Evolutionary conservation across 2,797 vertebrate species (phyloP).

Genomic region (Pelodytes ibericus): DNA sequence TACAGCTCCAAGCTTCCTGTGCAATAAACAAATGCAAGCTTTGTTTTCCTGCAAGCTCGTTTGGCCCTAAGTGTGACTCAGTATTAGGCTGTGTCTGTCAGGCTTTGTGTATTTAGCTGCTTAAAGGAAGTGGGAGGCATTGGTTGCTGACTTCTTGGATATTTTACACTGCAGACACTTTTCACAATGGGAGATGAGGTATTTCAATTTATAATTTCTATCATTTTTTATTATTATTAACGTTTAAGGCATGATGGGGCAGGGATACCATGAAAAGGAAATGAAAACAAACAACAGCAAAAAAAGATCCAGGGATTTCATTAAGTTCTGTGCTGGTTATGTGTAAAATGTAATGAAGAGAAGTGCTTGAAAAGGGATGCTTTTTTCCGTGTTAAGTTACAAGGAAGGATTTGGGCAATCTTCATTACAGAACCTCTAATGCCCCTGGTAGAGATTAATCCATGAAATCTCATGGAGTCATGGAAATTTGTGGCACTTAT

Average conservation of each 20-base stretch:
- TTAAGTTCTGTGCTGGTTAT: slow-evolving; percentile 5
- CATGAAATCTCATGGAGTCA: not conserved
- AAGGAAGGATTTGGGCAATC: not conserved
- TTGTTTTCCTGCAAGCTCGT: slow-evolving; percentile 75
- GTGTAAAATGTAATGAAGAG: not conserved
- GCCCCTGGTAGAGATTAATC: not conserved
- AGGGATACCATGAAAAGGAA: slow-evolving; percentile 6
- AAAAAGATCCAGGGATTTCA: too few species aligned
- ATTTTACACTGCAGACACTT: slow-evolving; percentile 69
- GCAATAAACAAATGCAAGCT: slow-evolving; percentile 76
- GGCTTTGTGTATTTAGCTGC: slow-evolving; percentile 69
- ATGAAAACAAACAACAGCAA: slow-evolving; percentile 14
- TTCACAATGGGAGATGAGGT: slow-evolving; percentile 82
- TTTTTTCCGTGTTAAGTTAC: not conserved
- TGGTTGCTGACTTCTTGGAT: slow-evolving; percentile 65
- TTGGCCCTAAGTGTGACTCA: slow-evolving; percentile 75
- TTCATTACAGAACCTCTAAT: not conserved
- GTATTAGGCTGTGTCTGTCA: slow-evolving; percentile 75
- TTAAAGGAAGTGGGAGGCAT: slow-evolving; percentile 74
- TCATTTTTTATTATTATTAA: slow-evolving; percentile 30
- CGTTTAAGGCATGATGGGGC: slow-evolving; percentile 42
- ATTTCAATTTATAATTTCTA: slow-evolving; percentile 64
- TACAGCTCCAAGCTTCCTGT: slow-evolving; percentile 75
- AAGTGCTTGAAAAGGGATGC: slow-evolving; percentile 3
- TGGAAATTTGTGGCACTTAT: slow-evolving; percentile 23